These are phyloP conservation scores for Lophotis ruficrista DNA, from an alignment of 2,113 vertebrate genomes.

Conservation along the genomic window DNA sequence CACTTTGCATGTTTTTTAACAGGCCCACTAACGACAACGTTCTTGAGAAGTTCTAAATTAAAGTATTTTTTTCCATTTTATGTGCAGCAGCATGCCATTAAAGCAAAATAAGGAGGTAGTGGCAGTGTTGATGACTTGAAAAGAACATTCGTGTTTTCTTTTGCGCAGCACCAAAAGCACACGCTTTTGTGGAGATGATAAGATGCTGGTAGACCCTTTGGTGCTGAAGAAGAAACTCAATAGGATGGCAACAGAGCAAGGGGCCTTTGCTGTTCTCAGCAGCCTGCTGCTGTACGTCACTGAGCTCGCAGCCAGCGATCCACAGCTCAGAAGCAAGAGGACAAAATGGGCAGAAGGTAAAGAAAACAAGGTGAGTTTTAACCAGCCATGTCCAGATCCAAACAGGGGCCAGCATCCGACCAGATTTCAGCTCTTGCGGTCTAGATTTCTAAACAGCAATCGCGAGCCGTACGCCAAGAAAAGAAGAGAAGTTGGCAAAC, in stretches of 20 bases:
- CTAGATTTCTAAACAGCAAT: slow-evolving; percentile 84
- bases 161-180: slow-evolving; percentile 72
- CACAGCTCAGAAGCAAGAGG: slow-evolving; percentile 9
- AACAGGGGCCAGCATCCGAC: slow-evolving; percentile 69
- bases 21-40: background rate
- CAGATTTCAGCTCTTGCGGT: slow-evolving; percentile 87
- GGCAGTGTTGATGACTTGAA: slow-evolving; percentile 35
- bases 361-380: background rate
- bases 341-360: slow-evolving; percentile 23
- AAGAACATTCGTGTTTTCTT: slow-evolving; percentile 72
- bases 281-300: slow-evolving; percentile 84
- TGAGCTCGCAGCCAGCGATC: background rate
- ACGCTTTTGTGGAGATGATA: background rate
- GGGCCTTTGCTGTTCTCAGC: slow-evolving; percentile 79
- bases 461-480: slow-evolving; percentile 76
- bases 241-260: slow-evolving; percentile 69
- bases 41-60: background rate
- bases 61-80: slow-evolving; percentile 23
- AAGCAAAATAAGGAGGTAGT: slow-evolving; percentile 20
- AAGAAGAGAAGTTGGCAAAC: slow-evolving; percentile 84
- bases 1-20: slow-evolving; percentile 55
- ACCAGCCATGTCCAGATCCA: background rate
- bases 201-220: slow-evolving; percentile 60
- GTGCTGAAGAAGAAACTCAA: slow-evolving; percentile 81
- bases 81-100: background rate